Evolutionary conservation across 2,113 vertebrate genomes (phyloP).

Genomic region (Hydrochoerus hydrochaeris): DNA sequence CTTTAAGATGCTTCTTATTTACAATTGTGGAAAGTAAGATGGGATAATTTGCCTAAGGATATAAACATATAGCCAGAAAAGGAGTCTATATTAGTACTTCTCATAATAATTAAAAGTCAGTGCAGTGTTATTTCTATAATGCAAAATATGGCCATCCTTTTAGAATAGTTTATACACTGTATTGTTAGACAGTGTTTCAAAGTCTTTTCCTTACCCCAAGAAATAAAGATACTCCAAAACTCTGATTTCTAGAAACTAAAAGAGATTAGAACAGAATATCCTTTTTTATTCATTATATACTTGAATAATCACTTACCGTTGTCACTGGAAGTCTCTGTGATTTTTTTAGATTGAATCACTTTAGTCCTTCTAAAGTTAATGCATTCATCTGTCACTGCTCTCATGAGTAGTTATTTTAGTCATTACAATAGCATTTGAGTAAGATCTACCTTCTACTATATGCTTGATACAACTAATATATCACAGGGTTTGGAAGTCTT

Average conservation of each 20-base stretch:
- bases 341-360: conserved; percentile 29
- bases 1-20: neutral
- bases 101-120: neutral
- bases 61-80: neutral
- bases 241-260: conserved; percentile 5
- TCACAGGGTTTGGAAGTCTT: conserved; percentile 20
- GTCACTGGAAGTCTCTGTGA: conserved; percentile 36
- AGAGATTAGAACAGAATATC: conserved; percentile 14
- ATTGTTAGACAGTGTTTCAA: conserved; percentile 35
- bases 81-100: neutral
- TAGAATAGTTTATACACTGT: neutral
- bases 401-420: neutral
- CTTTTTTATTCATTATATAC: conserved; percentile 28
- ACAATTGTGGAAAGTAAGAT: neutral
- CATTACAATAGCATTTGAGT: neutral
- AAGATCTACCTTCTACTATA: neutral
- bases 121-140: neutral
- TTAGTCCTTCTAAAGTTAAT: neutral
- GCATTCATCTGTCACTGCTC: neutral
- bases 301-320: conserved; percentile 44
- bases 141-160: neutral
- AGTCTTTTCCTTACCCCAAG: neutral
- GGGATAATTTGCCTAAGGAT: neutral
- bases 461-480: neutral
- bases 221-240: conserved; percentile 15